A percentile compares a stretch with the other conserved stretches of the same genome.
These are phyloP conservation scores for Trissolcus japonicus DNA, from an alignment of 2,888 invertebrate species.

Conservation along the genomic window DNA sequence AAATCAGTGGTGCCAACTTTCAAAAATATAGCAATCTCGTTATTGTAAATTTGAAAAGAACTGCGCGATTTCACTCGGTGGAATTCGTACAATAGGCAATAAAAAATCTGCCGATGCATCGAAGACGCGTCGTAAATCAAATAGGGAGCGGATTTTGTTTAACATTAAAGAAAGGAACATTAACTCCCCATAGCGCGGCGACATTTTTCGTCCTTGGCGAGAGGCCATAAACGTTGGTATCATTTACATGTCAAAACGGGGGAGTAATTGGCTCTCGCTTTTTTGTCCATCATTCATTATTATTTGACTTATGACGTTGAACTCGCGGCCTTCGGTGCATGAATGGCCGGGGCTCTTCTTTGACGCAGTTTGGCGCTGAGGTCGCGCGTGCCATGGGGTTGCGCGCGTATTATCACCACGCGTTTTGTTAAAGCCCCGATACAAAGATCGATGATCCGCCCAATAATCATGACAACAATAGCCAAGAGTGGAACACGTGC, in stretches of 20 bases:
- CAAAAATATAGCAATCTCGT: too few relatives aligned
- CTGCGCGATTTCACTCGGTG: too few relatives aligned
- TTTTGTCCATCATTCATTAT: conserved; percentile 51
- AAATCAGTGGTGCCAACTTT: too few relatives aligned
- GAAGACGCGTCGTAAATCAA: conserved; percentile 5
- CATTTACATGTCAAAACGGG: conserved; percentile 33
- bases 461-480: conserved; percentile 72
- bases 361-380: conserved; percentile 14
- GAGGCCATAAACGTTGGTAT: conserved; percentile 11
- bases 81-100: too few relatives aligned
- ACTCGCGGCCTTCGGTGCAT: conserved; percentile 29
- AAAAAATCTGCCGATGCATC: too few relatives aligned
- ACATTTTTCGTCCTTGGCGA: conserved; percentile 16
- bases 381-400: conserved; percentile 47
- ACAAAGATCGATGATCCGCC: conserved; percentile 58
- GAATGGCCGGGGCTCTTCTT: conserved; percentile 30
- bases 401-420: conserved; percentile 45
- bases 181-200: conserved; percentile 4
- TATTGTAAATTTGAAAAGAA: too few relatives aligned
- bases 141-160: not conserved
- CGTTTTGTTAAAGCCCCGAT: conserved; percentile 43
- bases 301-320: conserved; percentile 42
- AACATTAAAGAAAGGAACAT: conserved; percentile 3
- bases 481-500: conserved; percentile 71
- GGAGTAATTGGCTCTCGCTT: conserved; percentile 40